Evolutionary conservation across 2,797 vertebrate genomes (phyloP), one percentile per base, ranked within the genome.

Genomic region (Lepilemur septentrionalis): DNA sequence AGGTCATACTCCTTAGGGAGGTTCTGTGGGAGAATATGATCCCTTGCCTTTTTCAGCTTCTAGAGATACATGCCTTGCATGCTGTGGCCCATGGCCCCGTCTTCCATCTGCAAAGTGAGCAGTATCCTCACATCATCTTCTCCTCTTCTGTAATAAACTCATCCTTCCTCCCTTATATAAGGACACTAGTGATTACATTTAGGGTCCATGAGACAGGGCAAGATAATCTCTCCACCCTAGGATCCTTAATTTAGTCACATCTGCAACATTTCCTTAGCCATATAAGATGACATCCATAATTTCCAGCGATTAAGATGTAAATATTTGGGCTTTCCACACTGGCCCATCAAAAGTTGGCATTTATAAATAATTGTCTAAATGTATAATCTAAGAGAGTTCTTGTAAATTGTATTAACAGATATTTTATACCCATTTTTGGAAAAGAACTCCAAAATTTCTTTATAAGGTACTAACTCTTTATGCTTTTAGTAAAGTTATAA

Each of bases 281-380:
- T 50, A 30, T 32, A 52, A 84, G 52, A 75, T 82, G 73, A 50
- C 5, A 38, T 46, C 76, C 28, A 52, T 7, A 79, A n/a, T 20
- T 89, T 88, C 32, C 22, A 76, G 50, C 50, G 23, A 85, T 72
- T 80, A 89, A 46, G 5, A 25, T 22, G 23, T 72, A 28, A 82
- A 50, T 22, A 90, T 83, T 76, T 83, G 30, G 11, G 78, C 52
- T 41, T 89, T 43, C 23, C 43, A 69, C 43, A 69, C 5, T 92
- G 63, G 20, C 17, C 69, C 59, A 78, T 89, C 38, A 70, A 81
- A 91, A 93, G 83, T 65, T 95, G 84, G 8, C 69, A 78, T 95
- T 86, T 61, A 73, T 61, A 89, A 92, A 67, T 89, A 82, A 63
- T 65, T 50, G 0, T 48, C 38, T 90, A 46, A 67, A 59, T 55